Evolutionary conservation across 2,888 invertebrate species (phyloP), one percentile per base, ranked within the genome.

Genomic region (Hirtodrosophila trivittata): DNA sequence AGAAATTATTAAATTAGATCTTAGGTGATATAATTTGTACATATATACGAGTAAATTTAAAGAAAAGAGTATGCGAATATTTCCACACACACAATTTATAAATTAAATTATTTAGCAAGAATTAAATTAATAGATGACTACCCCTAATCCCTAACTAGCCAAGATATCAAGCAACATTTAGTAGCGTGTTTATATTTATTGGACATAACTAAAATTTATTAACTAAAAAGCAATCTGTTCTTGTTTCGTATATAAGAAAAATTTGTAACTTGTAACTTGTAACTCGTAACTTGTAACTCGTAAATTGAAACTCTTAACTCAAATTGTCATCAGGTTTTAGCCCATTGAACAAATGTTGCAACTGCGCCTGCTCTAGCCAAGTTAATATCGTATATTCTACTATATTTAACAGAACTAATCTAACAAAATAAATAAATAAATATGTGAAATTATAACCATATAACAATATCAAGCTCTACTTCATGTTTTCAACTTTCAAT

Each of bases 21-120:
- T 47, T 80, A 84, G 63, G 71, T 49, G 47, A 60, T 60, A 58
- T 82, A 42, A 82, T 85, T 85, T 80, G 80, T 80, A 85, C 21
- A 85, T 85, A 84, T 21, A 64, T 52, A 50, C 25, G 56, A 33
- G 49, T 21, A 21, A 21, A 21, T 21, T 21, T 3, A 21, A 21
- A 21, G 18, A 21, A 21, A 21, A 21, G 5, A 3, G 18, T 21
- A 28, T 21, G 30, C 41, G 37, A 46, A 54, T 60, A 51, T 66
- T 67, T 64, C 18, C 18, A 21, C 3, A 21, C 3, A 21, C 41
- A 66, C 46, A 70, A 60, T 59, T 73, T 54, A 66, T 85, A 82
- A 80, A 21, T 21, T 85, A 82, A 80, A 21, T 21, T 21, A 21
- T 78, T 82, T 80, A 85, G 80, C 70, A 37, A 76, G 80, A 63